Evolutionary conservation across 2,797 vertebrate species (phyloP), one percentile per base, ranked within the genome.

Genomic region (Carduelis carduelis): DNA sequence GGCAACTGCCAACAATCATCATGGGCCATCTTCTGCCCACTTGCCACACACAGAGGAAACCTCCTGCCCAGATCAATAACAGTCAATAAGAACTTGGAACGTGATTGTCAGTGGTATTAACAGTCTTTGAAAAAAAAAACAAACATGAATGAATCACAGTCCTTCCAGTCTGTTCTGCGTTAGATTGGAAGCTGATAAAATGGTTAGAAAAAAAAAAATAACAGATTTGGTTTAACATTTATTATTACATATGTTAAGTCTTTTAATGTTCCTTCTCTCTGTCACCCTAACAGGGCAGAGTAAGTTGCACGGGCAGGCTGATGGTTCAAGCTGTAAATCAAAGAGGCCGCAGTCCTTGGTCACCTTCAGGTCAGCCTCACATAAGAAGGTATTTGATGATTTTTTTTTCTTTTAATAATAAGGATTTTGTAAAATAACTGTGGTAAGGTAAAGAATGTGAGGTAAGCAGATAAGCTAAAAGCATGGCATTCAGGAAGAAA

Each of bases 281-380:
- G 2, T 70, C 56, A 28, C 10, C 12, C 0, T 7, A n/a, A 86
- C 97, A 99, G 99, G 99, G 99, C 87, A 98, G 99, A 83, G 90
- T 98, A 92, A 99, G 99, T 96, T 99, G 99, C 95, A 99, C 99
- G 0, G 99, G 99, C 91, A 98, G 99, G 97, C 98, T 99, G 97
- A 99, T 99, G 99, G 99, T 99, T 18, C 99, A 99, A 97, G 99
- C 99, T 34, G 99, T 99, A 92, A 99, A 99, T 98, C 99, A 99
- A 91, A 98, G 99, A 95, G 99, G 99, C 47, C 98, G 99, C 39
- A 99, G 99, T 96, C 98, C 98, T 17, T 98, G 99, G 84, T 98
- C 99, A 26, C 95, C 99, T 57, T 98, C 99, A 14, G 98, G 98
- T 95, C 98, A 98, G 63, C 97, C 97, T 59, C 99, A 99, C 83